Evolutionary conservation across 2,888 invertebrate genomes (phyloP), one percentile per base, ranked within the genome.

Genomic region (Tenthredo mesomela): DNA sequence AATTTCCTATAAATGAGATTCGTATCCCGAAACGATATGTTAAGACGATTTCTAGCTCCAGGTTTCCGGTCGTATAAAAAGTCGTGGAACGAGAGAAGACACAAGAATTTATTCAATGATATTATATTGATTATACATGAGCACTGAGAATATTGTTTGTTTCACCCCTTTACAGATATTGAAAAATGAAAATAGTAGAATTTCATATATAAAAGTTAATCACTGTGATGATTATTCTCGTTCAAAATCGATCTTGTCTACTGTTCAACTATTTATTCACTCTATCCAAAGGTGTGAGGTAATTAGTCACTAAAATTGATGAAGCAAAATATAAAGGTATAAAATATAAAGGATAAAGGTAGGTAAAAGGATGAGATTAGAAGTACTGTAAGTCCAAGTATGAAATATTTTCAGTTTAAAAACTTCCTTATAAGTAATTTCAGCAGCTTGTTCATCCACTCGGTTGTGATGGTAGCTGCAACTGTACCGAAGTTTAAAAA

Each of bases 1-100:
- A 80, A 58, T 61, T 61, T 29, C 61, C 37, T 61, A 61, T 61
- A 50, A 80, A 61, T 61, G 37, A 80, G 61, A 61, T 80, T 61
- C 61, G 37, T 29, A 61, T 80, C 40, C 40, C 80, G 61, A 80
- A 80, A 80, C 80, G 58, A 80, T 80, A 80, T 40, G 80, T 80
- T 61, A 80, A 80, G 61, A 80, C 80, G 80, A 61, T 80, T 78
- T 58, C 78, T 58, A 21, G 50, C 58, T 37, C 54, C 58, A n/a
- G 40, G 33, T 78, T 61, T 50, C 33, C 80, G 58, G 33, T 61
- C 58, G 80, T 61, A 80, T 21, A 58, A 37, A 61, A 29, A 10
- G 6, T 61, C 61, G 21, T 12, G 61, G 50, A 29, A 54, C 29
- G 37, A 37, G 37, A 37, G 6, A 18, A 15, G n/a, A 21, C 40